These are phyloP conservation scores for Platanista minor DNA, from an alignment of 2,113 vertebrate genomes.

Conservation along the genomic window DNA sequence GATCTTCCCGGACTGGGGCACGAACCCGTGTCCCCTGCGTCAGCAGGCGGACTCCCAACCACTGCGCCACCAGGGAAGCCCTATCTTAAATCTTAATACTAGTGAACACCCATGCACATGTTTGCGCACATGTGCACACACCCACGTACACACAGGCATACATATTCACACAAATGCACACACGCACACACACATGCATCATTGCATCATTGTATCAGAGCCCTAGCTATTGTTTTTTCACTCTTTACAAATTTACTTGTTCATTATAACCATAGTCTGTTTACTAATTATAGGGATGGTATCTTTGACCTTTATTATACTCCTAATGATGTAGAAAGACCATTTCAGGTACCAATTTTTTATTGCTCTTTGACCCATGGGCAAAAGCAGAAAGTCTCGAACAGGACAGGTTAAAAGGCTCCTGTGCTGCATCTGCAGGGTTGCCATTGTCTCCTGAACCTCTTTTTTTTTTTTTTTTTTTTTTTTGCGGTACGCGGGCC, in stretches of 20 bases:
- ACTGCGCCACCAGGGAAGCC: no score
- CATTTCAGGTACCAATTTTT: background rate
- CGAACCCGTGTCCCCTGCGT: no score
- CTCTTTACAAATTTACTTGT: background rate
- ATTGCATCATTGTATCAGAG: background rate
- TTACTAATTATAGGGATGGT: background rate
- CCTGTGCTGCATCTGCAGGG: background rate
- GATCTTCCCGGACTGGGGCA: no score
- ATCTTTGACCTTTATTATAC: background rate
- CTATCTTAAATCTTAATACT: background rate
- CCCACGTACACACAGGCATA: background rate
- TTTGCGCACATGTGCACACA: background rate
- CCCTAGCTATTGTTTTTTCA: background rate
- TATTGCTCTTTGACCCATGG: background rate
- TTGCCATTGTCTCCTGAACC: background rate
- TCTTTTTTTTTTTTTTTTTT: no score
- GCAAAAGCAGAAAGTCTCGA: background rate
- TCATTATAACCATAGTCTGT: background rate
- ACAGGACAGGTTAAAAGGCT: background rate
- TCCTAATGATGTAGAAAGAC: background rate
- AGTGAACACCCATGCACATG: background rate
- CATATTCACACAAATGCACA: background rate
- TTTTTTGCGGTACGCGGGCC: no score
- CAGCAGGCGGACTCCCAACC: no score
- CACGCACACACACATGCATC: fast-evolving